Percentiles rank a stretch among this genome's conserved stretches.
Conservation (phyloP, 2,888 invertebrate genomes). For the Ormyrus pomaceus region DNA sequence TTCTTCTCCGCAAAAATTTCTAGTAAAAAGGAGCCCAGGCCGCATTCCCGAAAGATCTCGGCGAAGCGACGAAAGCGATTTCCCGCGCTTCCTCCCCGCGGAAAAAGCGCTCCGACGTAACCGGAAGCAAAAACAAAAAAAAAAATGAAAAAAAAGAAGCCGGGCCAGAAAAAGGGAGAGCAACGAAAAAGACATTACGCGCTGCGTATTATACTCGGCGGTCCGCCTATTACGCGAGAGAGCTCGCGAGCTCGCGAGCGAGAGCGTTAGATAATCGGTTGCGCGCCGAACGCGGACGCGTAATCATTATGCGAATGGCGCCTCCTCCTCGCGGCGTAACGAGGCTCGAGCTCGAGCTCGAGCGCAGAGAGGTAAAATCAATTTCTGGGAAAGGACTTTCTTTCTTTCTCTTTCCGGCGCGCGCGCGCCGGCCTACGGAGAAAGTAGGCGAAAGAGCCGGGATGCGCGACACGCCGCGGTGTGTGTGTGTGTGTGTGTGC, state of each 20-base stretch:
- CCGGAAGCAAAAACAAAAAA: too few relatives aligned
- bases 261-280: conserved; percentile 57
- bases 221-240: conserved; percentile 18
- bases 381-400: conserved; percentile 60
- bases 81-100: neutral
- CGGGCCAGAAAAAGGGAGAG: neutral
- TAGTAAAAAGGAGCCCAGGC: too few relatives aligned
- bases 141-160: too few relatives aligned
- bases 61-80: neutral
- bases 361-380: conserved; percentile 58
- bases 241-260: neutral
- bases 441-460: conserved; percentile 39
- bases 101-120: neutral
- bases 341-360: conserved; percentile 14
- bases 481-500: neutral
- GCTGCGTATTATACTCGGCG: neutral
- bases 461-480: neutral
- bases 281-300: conserved; percentile 51
- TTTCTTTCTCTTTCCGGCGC: conserved; percentile 59
- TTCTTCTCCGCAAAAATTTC: too few relatives aligned
- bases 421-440: conserved; percentile 11
- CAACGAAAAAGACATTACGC: neutral
- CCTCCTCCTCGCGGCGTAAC: conserved; percentile 46
- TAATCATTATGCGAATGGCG: conserved; percentile 58
- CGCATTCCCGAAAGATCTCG: too few relatives aligned